Conservation (phyloP, 2,888 invertebrate species). For the Drosophila kuntzei region DNA sequence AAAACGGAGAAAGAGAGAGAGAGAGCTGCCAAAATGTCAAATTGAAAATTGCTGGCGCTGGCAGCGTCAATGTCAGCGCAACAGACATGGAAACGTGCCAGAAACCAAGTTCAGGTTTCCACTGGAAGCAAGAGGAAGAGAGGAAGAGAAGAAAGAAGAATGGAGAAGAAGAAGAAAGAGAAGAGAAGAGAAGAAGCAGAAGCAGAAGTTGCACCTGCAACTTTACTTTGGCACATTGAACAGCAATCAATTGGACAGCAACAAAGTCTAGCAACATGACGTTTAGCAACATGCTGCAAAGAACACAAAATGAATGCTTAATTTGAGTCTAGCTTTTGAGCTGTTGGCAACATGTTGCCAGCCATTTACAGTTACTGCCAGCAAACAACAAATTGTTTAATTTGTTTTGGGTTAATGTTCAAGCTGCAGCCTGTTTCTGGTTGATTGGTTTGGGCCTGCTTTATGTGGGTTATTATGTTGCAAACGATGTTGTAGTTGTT, state of each 20-base stretch:
- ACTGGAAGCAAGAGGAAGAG: conserved; percentile 1
- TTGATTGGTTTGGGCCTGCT: conserved; percentile 49
- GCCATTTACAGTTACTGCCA: conserved; percentile 46
- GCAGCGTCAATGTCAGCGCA: conserved; percentile 44
- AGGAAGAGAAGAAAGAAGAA: conserved; percentile 1
- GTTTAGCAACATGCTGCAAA: conserved; percentile 10
- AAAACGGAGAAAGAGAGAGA: conserved; percentile 21
- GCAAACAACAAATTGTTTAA: conserved; percentile 70
- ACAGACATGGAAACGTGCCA: conserved; percentile 48
- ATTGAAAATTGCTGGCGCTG: conserved; percentile 76
- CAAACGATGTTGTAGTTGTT: conserved; percentile 5
- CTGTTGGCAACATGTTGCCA: conserved; percentile 37
- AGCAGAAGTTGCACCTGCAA: conserved; percentile 40
- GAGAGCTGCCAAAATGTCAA: conserved; percentile 77
- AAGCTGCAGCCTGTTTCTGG: conserved; percentile 54
- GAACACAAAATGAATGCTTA: background rate
- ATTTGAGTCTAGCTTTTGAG: background rate
- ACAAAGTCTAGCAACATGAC: conserved; percentile 15
- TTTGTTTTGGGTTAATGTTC: conserved; percentile 65
- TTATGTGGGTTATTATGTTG: conserved; percentile 67
- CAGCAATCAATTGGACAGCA: conserved; percentile 40
- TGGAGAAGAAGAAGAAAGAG: background rate
- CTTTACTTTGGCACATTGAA: conserved; percentile 21
- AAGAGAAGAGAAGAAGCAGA: conserved; percentile 3
- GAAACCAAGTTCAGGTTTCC: conserved; percentile 40